Base-by-base conservation (phyloP, 2,888 invertebrate species). In the Phragmatobia fuliginosa region DNA sequence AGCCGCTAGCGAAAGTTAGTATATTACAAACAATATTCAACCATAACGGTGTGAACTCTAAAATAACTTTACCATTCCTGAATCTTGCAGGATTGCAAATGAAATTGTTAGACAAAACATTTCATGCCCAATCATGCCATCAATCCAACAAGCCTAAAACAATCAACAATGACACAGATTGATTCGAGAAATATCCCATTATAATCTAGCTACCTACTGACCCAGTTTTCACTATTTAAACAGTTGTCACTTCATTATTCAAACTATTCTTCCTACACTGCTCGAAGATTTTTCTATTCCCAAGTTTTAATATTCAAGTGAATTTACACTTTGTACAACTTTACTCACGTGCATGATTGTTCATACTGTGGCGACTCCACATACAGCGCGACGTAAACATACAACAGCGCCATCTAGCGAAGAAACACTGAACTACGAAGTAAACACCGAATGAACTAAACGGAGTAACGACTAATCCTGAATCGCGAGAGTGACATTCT, bases 181-280 rank as follows among this genome's bases (percentile, higher is more conserved):
- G 36, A 58, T 52, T 31, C 61, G 16, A 7, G 31, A 64, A 56
- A 38, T 38, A 38, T 66, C 10, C 49, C 18, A 62, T 38, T 16
- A 63, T 58, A 68, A 45, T 62, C 68, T 41, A 58, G 56, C 68
- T 52, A 21, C 32, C 49, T 18, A 41, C 25, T 69, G 69, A 69
- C 69, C 65, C 21, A 69, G 32, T 69, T 69, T 52, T 14, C 8
- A 60, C 68, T 60, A 68, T 68, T 52, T 58, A 62, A 56, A 41
- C 64, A 60, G n/a, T 21, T 16, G 36, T 32, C 32, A 60, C n/a
- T 68, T 33, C 68, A 64, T 68, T 68, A 59, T 60, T 36, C 10
- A 3, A 49, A n/a, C 16, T 0, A 63, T 49, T 49, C 31, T 60
- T 1, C n/a, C 0, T 58, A 45, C 25, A 49, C 45, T 28, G 33